Percentiles rank a stretch among this genome's conserved stretches.
Evolutionary conservation across 2,888 invertebrate genomes (phyloP).

Genomic region (Acanthococcus lagerstroemiae): DNA sequence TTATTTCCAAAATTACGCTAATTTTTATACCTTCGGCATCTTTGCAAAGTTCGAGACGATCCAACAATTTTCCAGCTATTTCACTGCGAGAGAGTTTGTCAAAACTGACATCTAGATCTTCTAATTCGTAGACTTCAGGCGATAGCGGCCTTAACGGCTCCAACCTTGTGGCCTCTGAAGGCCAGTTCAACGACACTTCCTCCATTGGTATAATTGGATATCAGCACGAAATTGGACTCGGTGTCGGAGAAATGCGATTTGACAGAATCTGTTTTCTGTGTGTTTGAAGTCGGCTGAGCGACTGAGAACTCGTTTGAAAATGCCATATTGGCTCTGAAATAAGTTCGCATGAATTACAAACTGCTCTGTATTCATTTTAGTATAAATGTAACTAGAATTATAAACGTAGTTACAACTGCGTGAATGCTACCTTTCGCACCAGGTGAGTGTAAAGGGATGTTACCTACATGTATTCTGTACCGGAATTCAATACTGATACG

Average conservation of each 20-base stretch:
- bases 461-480: no score
- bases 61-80: conserved; percentile 32
- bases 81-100: conserved; percentile 33
- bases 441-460: no score
- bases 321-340: conserved; percentile 76
- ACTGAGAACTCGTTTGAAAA: conserved; percentile 39
- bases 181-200: conserved; percentile 15
- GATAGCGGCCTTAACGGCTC: conserved; percentile 22
- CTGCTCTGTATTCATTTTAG: no score
- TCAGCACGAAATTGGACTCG: no score
- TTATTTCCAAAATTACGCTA: no score
- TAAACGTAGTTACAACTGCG: no score
- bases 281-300: conserved; percentile 23
- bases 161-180: conserved; percentile 7
- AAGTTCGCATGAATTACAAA: no score
- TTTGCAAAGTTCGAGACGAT: conserved; percentile 32
- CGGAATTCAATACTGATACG: no score
- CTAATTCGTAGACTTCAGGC: conserved; percentile 5
- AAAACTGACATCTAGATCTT: conserved; percentile 6
- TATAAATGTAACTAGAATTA: no score
- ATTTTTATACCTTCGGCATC: no score
- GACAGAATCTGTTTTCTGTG: background rate
- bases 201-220: conserved; percentile 5
- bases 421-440: no score
- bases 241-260: no score